Percentiles rank a stretch among this genome's conserved stretches.
Evolutionary conservation across 2,797 vertebrate species (phyloP).

Genomic region (Sebastes matsubarae): DNA sequence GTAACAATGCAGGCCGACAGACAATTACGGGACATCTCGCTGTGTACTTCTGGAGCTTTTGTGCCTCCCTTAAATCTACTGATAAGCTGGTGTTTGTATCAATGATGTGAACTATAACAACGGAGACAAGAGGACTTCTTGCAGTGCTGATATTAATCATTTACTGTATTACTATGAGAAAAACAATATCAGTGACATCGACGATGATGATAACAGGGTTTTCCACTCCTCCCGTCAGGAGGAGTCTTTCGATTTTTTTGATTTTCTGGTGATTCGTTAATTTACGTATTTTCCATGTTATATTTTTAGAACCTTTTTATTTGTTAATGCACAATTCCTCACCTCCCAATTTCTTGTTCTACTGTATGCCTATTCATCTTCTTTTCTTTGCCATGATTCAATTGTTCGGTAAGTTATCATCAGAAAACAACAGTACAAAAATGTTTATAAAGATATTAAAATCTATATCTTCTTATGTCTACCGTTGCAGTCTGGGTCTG

Average conservation of each 20-base stretch:
- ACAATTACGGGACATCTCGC: slow-evolving; percentile 38
- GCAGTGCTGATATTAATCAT: slow-evolving; percentile 83
- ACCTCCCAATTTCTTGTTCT: slow-evolving; percentile 52
- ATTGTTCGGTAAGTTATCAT: slow-evolving; percentile 82
- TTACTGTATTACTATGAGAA: slow-evolving; percentile 81
- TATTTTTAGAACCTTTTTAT: slow-evolving; percentile 73
- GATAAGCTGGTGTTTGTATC: slow-evolving; percentile 78
- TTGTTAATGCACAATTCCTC: slow-evolving; percentile 74
- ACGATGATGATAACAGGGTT: slow-evolving; percentile 85
- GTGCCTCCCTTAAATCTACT: slow-evolving; percentile 68
- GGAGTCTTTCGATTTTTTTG: slow-evolving; percentile 47
- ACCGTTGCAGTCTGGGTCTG: slow-evolving; percentile 74
- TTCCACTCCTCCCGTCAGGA: slow-evolving; percentile 67
- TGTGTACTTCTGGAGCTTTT: slow-evolving; percentile 69
- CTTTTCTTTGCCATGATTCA: slow-evolving; percentile 71
- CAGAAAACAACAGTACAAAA: slow-evolving; percentile 81
- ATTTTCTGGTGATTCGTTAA: slow-evolving; percentile 66
- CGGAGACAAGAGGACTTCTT: slow-evolving; percentile 65
- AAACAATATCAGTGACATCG: slow-evolving; percentile 78
- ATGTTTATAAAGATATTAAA: slow-evolving; percentile 95
- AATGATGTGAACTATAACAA: slow-evolving; percentile 77
- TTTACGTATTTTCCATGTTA: slow-evolving; percentile 71
- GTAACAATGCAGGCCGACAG: slow-evolving; percentile 29
- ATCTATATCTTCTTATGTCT: slow-evolving; percentile 93
- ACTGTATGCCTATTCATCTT: slow-evolving; percentile 58